A percentile compares a stretch with the other conserved stretches of the same genome.
Conservation (phyloP, 2,888 invertebrate species). For the Physocephala rufipes region DNA sequence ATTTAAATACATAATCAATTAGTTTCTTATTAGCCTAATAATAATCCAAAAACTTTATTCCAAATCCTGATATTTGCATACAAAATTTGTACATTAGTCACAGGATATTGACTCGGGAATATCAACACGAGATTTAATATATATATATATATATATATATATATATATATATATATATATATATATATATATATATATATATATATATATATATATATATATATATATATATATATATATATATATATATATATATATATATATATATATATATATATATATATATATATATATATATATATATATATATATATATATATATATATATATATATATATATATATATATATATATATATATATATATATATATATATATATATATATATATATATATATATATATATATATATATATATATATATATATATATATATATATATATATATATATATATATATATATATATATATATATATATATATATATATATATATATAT, state of each 20-base stretch:
- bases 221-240: too few species aligned
- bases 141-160: too few species aligned
- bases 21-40: not conserved
- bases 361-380: constrained; percentile 2
- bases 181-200: not conserved
- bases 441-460: not conserved
- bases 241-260: too few species aligned
- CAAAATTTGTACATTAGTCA: too few species aligned
- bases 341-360: constrained; percentile 16
- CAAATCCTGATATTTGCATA: too few species aligned
- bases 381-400: not conserved
- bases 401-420: not conserved
- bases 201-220: constrained; percentile 7
- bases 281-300: not conserved
- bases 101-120: too few species aligned
- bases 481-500: not conserved
- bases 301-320: constrained; percentile 17
- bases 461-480: not conserved
- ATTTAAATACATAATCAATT: constrained; percentile 15
- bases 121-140: too few species aligned
- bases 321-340: constrained; percentile 17
- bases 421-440: not conserved
- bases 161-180: too few species aligned
- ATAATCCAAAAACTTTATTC: too few species aligned
- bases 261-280: constrained; percentile 5